Evolutionary conservation across 1,140 invertebrate genomes (phyloP), one percentile per base, ranked within the genome.

Genomic region (Varroa destructor): DNA sequence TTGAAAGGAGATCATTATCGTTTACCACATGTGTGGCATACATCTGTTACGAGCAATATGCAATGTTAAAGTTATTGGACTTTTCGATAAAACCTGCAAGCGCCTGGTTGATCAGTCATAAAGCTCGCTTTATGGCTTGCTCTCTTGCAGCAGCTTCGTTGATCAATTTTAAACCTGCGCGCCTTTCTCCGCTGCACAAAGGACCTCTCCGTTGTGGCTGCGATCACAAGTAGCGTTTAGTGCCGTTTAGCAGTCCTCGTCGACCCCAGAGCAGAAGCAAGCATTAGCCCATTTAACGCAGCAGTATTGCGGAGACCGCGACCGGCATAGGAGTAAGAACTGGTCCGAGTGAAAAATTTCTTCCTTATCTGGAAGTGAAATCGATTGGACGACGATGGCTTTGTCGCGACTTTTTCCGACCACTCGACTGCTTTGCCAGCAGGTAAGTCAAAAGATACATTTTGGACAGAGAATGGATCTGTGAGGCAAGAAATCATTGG

Each of bases 151-250:
- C 25, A 25, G 25, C 25, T 25, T 25, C 25, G 25, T 25, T 25
- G 25, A 25, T 25, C 25, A 25, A 25, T 25, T 67, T 40, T 12
- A 67, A 42, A 58, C 61, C 40, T 12, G 12, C 40, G 61, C 61
- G 61, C 61, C 61, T 14, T 43, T 43, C 61, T 67, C 46, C 61
- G 61, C 61, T 40, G 61, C 61, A 67, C 61, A 67, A 67, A 58
- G 42, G 61, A 40, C 40, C 37, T 40, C 12, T 37, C 46, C 40
- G 40, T 67, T 12, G 40, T 46, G 36, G 46, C 61, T 43, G 12
- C 40, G 61, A 67, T 67, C 40, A 67, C 61, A 67, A 67, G 61
- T 37, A 8, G 46, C 61, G 46, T 12, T 67, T 67, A 40, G 61
- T 51, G 46, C 46, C 46, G 46, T 51, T 51, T 51, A 51, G 46